Conservation (phyloP, 2,888 invertebrate species). For the Vanessa cardui region DNA sequence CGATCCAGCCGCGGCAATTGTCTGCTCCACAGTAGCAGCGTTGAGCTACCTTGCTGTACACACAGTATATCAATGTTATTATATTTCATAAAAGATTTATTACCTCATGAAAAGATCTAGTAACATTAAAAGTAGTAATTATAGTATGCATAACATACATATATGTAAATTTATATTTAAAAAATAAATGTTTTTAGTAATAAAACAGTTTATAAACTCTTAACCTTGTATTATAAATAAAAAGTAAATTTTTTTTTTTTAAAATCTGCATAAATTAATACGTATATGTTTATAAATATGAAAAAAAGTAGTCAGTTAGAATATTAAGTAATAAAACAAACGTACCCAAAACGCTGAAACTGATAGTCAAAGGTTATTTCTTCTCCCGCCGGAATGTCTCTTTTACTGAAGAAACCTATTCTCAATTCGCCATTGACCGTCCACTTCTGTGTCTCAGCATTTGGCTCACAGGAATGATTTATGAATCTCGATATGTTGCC, state of each 20-base stretch:
- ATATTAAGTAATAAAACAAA: slow-evolving; percentile 22
- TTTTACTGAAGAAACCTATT: slow-evolving; percentile 97
- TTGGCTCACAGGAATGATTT: slow-evolving; percentile 99
- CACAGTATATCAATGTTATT: not conserved
- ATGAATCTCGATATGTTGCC: slow-evolving; percentile 99
- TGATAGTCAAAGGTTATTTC: slow-evolving; percentile 99
- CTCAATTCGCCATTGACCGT: slow-evolving; percentile 95
- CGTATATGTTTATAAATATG: too few species aligned
- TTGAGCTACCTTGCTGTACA: slow-evolving; percentile 95
- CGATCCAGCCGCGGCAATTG: slow-evolving; percentile 97
- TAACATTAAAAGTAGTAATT: too few species aligned
- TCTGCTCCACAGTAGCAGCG: slow-evolving; percentile 95
- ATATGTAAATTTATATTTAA: too few species aligned
- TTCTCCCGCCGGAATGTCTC: slow-evolving; percentile 91
- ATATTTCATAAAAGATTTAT: too few species aligned
- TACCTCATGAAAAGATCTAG: too few species aligned
- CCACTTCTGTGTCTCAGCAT: slow-evolving; percentile 99
- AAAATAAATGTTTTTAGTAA: too few species aligned
- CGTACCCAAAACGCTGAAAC: slow-evolving; percentile 97
- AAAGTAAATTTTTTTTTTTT: too few species aligned
- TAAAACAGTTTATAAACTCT: too few species aligned
- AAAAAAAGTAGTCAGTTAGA: too few species aligned
- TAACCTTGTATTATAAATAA: too few species aligned
- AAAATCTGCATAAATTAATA: too few species aligned
- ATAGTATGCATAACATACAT: too few species aligned